Evolutionary conservation across 2,113 vertebrate genomes (phyloP).

Genomic region (Ursus arctos): DNA sequence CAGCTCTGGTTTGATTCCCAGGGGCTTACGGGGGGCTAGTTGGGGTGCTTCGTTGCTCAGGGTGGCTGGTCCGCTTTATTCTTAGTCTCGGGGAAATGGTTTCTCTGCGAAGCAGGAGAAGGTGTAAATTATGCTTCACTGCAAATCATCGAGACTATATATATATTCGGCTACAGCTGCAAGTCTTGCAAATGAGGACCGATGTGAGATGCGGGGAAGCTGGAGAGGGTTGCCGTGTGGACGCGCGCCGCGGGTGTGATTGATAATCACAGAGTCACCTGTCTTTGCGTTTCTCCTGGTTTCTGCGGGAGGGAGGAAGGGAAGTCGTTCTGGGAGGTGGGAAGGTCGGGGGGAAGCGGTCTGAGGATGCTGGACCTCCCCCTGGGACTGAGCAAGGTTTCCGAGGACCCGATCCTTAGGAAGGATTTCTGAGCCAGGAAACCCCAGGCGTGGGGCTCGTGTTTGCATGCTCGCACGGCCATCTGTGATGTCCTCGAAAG

Average conservation of each 20-base stretch:
- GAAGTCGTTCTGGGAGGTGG: background rate
- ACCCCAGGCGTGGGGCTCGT: background rate
- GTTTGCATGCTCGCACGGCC: background rate
- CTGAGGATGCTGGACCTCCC: background rate
- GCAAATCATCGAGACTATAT: conserved; percentile 16
- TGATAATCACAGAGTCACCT: background rate
- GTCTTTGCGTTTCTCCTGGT: background rate
- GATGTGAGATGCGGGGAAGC: background rate
- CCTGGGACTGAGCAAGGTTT: background rate
- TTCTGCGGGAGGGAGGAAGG: background rate
- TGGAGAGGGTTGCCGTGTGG: background rate
- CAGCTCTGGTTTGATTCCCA: background rate
- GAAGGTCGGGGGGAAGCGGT: background rate
- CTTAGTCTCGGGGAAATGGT: conserved; percentile 45
- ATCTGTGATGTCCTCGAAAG: background rate
- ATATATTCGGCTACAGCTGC: background rate
- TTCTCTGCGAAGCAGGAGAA: conserved; percentile 39
- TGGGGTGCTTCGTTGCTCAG: background rate
- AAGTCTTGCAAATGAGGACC: conserved; percentile 24
- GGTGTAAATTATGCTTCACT: conserved; percentile 64
- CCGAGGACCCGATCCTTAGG: background rate
- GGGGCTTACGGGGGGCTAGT: background rate
- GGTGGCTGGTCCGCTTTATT: conserved; percentile 35
- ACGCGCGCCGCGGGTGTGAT: background rate
- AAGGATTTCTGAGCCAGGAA: background rate